phyloP scores from a whole-genome alignment of 2,888 invertebrate genomes.

The Xestia rhomboidea region DNA sequence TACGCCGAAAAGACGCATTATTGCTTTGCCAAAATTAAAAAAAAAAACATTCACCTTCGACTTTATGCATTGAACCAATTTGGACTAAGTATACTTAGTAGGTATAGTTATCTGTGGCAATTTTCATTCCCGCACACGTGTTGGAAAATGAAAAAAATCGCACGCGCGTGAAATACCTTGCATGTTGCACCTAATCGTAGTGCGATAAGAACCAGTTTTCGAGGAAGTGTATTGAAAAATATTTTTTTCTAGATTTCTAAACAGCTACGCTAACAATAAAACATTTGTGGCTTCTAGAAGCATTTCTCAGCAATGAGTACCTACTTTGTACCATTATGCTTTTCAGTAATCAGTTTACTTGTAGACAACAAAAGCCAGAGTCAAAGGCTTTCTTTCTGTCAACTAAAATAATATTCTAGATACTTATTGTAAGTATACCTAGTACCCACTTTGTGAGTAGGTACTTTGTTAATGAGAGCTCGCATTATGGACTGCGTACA shows the following conservation, averaged over 20 bases:
- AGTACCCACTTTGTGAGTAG: neutral
- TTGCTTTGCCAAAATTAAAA: too few species aligned
- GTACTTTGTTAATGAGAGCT: constrained; percentile 14
- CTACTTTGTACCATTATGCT: neutral
- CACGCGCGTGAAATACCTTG: too few species aligned
- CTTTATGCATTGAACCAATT: too few species aligned
- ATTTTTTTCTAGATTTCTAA: neutral
- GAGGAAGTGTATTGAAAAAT: too few species aligned
- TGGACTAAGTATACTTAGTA: too few species aligned
- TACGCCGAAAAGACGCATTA: too few species aligned
- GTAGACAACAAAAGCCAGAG: constrained; percentile 15
- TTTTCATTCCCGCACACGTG: too few species aligned
- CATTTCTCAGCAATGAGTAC: neutral
- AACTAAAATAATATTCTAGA: constrained; percentile 7
- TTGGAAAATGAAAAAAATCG: too few species aligned
- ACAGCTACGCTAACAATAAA: neutral
- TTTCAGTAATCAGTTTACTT: neutral
- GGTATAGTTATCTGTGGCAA: too few species aligned
- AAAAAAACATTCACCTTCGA: too few species aligned
- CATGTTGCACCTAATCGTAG: too few species aligned
- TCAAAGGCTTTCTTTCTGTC: neutral
- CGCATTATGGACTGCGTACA: neutral
- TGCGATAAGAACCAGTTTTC: too few species aligned
- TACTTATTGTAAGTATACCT: neutral
- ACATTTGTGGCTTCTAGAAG: neutral